Base-by-base conservation (phyloP, 1,140 invertebrate species). In the Diachasma alloeum region DNA sequence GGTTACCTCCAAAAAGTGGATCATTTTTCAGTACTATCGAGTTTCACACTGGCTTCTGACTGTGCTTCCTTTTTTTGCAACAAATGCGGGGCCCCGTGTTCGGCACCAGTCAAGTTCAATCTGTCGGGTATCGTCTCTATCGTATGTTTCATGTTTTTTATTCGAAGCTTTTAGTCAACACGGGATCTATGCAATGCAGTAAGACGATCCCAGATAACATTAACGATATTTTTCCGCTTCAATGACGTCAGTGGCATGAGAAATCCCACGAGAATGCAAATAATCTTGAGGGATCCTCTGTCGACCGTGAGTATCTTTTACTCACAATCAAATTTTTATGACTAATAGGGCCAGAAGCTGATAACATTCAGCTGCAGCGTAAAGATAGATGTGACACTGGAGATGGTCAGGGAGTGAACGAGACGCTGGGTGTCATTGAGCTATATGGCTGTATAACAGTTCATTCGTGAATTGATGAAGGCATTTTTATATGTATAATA, bases 1-100 rank as follows among this genome's bases (percentile, higher is more conserved):
- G 26, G 11, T 13, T 36, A 15, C 22, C 71, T 70, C 74, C 77
- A 67, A 79, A 82, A 80, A 80, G 72, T 81, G 69, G 78, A 83
- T 83, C 80, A 71, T 77, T 83, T 79, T 83, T 80, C 81, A 80
- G 63, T 72, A 37, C 75, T 83, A 80, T 84, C 83, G 53, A 79
- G 36, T 83, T 83, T 83, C 83, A 69, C 11, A 46, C 26, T 59
- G 76, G 74, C 81, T 75, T 76, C 59, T 67, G 42, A 39, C 67
- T 69, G 13, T 42, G 36, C n/a, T 19, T 42, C 31, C 13, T 37
- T 53, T 74, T 77, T 37, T 22, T 17, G 11, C 76, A 24, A 70
- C 66, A 74, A 44, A 67, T 68, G 76, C 74, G 26, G 46, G 74
- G 75, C 59, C 66, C 26, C 63, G 42, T 75, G 42, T 74, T 36